These are phyloP conservation scores for Phoxinus phoxinus DNA, from an alignment of 2,113 vertebrate genomes.

Conservation along the genomic window DNA sequence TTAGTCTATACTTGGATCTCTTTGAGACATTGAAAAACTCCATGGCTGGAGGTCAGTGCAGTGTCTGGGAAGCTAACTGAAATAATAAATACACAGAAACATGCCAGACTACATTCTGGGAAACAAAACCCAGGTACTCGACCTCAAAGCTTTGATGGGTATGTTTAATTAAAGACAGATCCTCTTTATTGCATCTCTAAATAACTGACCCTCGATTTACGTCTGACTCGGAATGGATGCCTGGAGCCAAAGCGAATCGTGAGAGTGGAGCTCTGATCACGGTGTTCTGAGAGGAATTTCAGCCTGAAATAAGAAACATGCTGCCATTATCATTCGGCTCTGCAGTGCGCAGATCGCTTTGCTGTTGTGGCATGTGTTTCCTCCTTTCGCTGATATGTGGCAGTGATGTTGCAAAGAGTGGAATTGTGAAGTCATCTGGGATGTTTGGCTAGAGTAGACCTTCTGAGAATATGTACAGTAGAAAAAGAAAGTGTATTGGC, in stretches of 20 bases:
- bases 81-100: constrained; percentile 15
- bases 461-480: not conserved
- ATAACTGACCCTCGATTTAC: constrained; percentile 30
- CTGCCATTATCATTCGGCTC: constrained; percentile 61
- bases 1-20: constrained; percentile 17
- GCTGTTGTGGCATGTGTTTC: constrained; percentile 66
- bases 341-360: constrained; percentile 60
- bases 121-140: constrained; percentile 18
- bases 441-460: not conserved
- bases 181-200: constrained; percentile 21
- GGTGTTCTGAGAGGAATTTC: not conserved
- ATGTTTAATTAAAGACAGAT: constrained; percentile 33
- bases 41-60: constrained; percentile 10
- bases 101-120: constrained; percentile 14
- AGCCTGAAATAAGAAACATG: not conserved
- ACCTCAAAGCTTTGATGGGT: constrained; percentile 24
- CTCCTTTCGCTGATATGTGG: not conserved
- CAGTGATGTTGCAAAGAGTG: constrained; percentile 8
- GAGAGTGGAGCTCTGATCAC: constrained; percentile 10
- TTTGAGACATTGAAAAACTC: constrained; percentile 1
- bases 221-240: constrained; percentile 1
- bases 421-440: constrained; percentile 8
- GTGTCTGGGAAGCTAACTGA: not conserved
- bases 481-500: not conserved
- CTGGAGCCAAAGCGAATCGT: not conserved